phyloP scores from a whole-genome alignment of 2,888 invertebrate genomes.

The Penaeus monodon region DNA sequence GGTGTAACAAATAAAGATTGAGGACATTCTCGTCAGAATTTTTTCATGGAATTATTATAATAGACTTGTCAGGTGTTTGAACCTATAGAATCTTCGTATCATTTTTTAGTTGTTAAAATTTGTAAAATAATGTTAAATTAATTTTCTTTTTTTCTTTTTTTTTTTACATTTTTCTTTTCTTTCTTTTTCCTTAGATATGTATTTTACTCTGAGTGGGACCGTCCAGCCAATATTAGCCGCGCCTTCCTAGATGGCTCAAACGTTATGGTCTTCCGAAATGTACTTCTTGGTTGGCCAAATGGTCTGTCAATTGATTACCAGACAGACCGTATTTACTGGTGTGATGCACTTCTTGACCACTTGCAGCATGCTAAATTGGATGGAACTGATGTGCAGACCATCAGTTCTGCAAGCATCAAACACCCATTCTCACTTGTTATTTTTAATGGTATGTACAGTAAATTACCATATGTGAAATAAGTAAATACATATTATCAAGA shows the following conservation, averaged over 20 bases:
- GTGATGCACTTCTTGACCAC: conserved; percentile 94
- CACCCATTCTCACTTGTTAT: conserved; percentile 95
- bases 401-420: conserved; percentile 85
- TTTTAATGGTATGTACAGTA: conserved; percentile 70
- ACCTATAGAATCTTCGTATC: too few species aligned
- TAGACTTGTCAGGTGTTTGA: too few species aligned
- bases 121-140: too few species aligned
- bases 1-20: background rate
- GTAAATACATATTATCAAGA: too few species aligned
- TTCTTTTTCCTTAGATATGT: conserved; percentile 74
- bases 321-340: conserved; percentile 93
- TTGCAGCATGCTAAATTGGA: conserved; percentile 93
- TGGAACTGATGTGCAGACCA: conserved; percentile 90
- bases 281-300: conserved; percentile 97
- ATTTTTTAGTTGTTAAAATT: too few species aligned
- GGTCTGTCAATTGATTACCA: conserved; percentile 93
- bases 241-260: conserved; percentile 91
- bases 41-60: too few species aligned
- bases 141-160: too few species aligned
- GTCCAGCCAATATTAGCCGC: conserved; percentile 95
- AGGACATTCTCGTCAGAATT: background rate
- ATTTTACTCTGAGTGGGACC: conserved; percentile 96
- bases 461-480: too few species aligned
- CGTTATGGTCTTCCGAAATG: conserved; percentile 87
- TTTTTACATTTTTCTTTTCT: background rate